Evolutionary conservation across 2,888 invertebrate genomes (phyloP).

Genomic region (Eulithis testata): DNA sequence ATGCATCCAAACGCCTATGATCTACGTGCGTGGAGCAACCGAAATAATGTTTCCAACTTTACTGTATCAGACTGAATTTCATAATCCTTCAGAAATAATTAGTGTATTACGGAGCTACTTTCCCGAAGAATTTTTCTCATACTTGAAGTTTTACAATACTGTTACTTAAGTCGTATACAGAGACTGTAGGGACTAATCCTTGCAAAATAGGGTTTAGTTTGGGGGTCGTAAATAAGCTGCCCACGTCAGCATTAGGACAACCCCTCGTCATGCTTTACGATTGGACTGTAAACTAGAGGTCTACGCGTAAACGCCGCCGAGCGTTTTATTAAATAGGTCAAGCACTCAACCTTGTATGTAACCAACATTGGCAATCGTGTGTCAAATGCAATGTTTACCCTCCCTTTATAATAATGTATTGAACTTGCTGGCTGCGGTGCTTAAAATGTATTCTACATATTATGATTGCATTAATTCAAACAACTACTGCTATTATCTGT

Average conservation of each 20-base stretch:
- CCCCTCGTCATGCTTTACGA: constrained; percentile 54
- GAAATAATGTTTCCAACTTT: constrained; percentile 27
- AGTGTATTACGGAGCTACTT: constrained; percentile 12
- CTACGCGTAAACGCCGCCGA: constrained; percentile 41
- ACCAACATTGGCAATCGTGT: constrained; percentile 29
- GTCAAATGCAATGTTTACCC: constrained; percentile 31
- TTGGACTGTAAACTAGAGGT: constrained; percentile 49
- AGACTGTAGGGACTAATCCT: constrained; percentile 50
- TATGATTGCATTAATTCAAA: too few relatives aligned
- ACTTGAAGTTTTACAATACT: constrained; percentile 31
- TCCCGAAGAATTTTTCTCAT: constrained; percentile 34
- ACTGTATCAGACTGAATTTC: constrained; percentile 23
- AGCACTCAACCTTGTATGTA: constrained; percentile 17
- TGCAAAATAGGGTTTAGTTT: constrained; percentile 52
- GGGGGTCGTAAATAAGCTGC: constrained; percentile 62
- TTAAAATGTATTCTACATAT: too few relatives aligned
- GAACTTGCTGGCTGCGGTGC: constrained; percentile 9
- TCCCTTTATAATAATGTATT: constrained; percentile 23
- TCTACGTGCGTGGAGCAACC: constrained; percentile 27
- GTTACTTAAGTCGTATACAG: constrained; percentile 44
- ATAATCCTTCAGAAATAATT: constrained; percentile 34
- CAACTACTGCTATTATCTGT: not conserved
- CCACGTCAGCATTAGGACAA: constrained; percentile 50
- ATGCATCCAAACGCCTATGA: constrained; percentile 28
- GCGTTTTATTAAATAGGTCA: constrained; percentile 50